Conservation (phyloP, 2,797 vertebrate species). For the Sebastes alutus region DNA sequence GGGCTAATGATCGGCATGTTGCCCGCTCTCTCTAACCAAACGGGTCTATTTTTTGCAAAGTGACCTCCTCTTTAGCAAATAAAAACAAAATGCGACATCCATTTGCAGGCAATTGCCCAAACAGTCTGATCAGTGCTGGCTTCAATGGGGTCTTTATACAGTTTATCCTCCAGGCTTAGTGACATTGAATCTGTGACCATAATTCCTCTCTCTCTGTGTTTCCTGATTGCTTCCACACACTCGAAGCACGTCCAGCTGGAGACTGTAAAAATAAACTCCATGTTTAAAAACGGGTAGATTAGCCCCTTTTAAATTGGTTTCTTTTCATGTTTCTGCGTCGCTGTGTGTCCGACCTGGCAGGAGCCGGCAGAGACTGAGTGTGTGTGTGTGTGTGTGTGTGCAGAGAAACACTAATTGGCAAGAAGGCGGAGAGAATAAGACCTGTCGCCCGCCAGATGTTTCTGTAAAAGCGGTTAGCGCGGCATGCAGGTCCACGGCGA, state of each 20-base stretch:
- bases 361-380: conserved; percentile 38
- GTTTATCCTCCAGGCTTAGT: conserved; percentile 59
- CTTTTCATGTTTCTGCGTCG: conserved; percentile 77
- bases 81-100: conserved; percentile 55
- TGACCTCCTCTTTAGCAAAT: conserved; percentile 45
- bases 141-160: conserved; percentile 52
- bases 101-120: conserved; percentile 54
- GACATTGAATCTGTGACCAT: conserved; percentile 59
- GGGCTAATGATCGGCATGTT: conserved; percentile 47
- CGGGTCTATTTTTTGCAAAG: conserved; percentile 47
- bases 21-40: conserved; percentile 44
- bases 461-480: conserved; percentile 63
- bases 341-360: conserved; percentile 61
- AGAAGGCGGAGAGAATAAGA: conserved; percentile 49
- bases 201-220: conserved; percentile 45
- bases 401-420: conserved; percentile 73
- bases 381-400: conserved; percentile 14
- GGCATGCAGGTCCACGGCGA: conserved; percentile 40
- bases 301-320: conserved; percentile 76
- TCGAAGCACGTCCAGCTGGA: conserved; percentile 76
- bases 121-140: conserved; percentile 25
- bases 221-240: conserved; percentile 80
- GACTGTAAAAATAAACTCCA: conserved; percentile 84
- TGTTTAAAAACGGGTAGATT: conserved; percentile 80
- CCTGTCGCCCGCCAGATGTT: conserved; percentile 78